Evolutionary conservation across 1,140 invertebrate genomes (phyloP).

Genomic region (Drepana arcuata): DNA sequence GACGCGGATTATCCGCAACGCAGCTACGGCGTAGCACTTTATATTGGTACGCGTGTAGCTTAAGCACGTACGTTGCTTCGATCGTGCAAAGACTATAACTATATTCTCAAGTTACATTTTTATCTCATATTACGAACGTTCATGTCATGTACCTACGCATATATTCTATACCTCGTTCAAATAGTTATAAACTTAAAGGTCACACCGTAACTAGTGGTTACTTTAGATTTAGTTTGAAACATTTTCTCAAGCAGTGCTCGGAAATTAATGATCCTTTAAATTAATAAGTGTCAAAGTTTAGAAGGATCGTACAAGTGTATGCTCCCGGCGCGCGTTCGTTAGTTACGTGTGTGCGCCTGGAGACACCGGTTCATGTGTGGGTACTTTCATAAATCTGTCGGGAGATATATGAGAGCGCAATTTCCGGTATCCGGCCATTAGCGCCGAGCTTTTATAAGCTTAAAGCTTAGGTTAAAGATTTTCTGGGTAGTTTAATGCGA

Average conservation of each 20-base stretch:
- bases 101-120: no score
- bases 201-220: conserved; percentile 8
- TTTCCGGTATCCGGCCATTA: conserved; percentile 90
- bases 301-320: conserved; percentile 16
- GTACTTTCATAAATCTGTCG: conserved; percentile 90
- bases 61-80: conserved; percentile 18
- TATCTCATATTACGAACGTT: no score
- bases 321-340: conserved; percentile 20
- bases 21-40: conserved; percentile 51
- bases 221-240: conserved; percentile 31
- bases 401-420: conserved; percentile 89
- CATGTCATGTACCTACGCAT: no score
- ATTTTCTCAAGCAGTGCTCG: conserved; percentile 25
- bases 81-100: no score
- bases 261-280: conserved; percentile 59
- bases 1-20: conserved; percentile 58
- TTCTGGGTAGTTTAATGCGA: conserved; percentile 73
- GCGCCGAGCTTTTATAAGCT: conserved; percentile 76
- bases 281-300: conserved; percentile 64
- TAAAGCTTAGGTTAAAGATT: conserved; percentile 75
- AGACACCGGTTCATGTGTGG: conserved; percentile 59
- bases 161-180: no score
- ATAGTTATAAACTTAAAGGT: no score
- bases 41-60: conserved; percentile 43
- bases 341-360: conserved; percentile 32